Evolutionary conservation across 2,888 invertebrate species (phyloP), one percentile per base, ranked within the genome.

Genomic region (Heteromyza rotundicornis): DNA sequence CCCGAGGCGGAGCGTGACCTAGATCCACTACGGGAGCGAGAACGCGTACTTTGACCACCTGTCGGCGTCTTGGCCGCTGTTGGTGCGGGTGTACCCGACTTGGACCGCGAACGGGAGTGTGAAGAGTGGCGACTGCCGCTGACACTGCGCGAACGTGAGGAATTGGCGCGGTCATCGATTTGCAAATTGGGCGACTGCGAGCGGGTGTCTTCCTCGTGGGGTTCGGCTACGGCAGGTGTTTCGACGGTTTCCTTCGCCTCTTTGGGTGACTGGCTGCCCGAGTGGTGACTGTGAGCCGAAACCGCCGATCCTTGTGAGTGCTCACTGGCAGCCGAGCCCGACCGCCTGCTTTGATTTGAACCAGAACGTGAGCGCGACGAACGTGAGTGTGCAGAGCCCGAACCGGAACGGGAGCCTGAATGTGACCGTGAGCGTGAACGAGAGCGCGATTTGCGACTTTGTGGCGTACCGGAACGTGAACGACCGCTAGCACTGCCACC

Each of bases 151-250:
- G 80, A 81, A 10, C 74, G 73, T n/a, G n/a, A n/a, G 2, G 82
- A 82, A 52, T 76, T 74, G 22, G 82, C 85, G 22, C 80, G 74
- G 57, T 82, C 82, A 69, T 86, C 86, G 58, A 86, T 86, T 81
- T 86, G 82, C 44, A 86, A 78, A 70, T 84, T 84, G 0, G 86
- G 86, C 16, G 85, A 86, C 23, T 86, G 86, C 0, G 81, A 84
- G 7, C 87, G 86, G 19, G 84, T 85, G 0, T 87, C 82, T 74
- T 60, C 84, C 60, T 58, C 84, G 80, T 50, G 63, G 2, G 20
- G 19, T 5, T 2, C 2, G 47, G 20, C 47, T 2, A 7, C 7
- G 20, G 20, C 47, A 3, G 17, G 2, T 2, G n/a, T 50, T 55
- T 17, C 50, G 60, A 35, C 40, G 60, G 16, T 59, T 49, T 36